A percentile compares a stretch with the other conserved stretches of the same genome.
phyloP scores from a whole-genome alignment of 2,797 vertebrate species.

The Bufotes viridis region DNA sequence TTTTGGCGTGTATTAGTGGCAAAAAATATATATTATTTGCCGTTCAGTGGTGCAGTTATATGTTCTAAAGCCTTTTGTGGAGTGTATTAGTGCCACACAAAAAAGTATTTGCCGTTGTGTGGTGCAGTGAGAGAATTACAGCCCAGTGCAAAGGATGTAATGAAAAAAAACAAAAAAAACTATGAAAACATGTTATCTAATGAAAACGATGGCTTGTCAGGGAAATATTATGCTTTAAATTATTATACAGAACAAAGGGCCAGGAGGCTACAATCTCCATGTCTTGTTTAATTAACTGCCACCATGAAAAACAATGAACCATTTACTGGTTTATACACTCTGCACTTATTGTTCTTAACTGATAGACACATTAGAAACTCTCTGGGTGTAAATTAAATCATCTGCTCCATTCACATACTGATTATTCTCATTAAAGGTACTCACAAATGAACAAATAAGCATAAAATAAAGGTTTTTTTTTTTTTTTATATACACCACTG shows the following conservation, averaged over 20 bases:
- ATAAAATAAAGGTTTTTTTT: neutral
- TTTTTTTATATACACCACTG: neutral
- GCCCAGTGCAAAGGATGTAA: constrained; percentile 36
- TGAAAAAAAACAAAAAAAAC: neutral
- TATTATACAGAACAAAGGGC: constrained; percentile 57
- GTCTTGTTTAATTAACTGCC: constrained; percentile 59
- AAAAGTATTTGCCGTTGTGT: too few species aligned
- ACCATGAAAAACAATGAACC: constrained; percentile 51
- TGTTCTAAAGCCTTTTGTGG: too few species aligned
- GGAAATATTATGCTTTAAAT: constrained; percentile 43
- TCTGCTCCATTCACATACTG: constrained; percentile 37
- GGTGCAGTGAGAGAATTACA: constrained; percentile 4
- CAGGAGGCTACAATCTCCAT: constrained; percentile 39
- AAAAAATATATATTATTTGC: too few species aligned
- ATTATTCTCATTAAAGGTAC: constrained; percentile 26
- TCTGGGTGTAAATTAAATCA: constrained; percentile 20
- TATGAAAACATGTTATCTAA: constrained; percentile 30
- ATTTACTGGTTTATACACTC: constrained; percentile 45
- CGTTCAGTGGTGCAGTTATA: too few species aligned
- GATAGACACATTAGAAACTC: constrained; percentile 31
- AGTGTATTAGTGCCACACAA: too few species aligned
- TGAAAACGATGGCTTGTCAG: constrained; percentile 47
- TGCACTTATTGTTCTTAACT: constrained; percentile 21
- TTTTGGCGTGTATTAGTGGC: too few species aligned
- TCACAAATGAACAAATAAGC: neutral